These are phyloP conservation scores for Seira ritae DNA, from an alignment of 2,888 invertebrate genomes.

Conservation along the genomic window DNA sequence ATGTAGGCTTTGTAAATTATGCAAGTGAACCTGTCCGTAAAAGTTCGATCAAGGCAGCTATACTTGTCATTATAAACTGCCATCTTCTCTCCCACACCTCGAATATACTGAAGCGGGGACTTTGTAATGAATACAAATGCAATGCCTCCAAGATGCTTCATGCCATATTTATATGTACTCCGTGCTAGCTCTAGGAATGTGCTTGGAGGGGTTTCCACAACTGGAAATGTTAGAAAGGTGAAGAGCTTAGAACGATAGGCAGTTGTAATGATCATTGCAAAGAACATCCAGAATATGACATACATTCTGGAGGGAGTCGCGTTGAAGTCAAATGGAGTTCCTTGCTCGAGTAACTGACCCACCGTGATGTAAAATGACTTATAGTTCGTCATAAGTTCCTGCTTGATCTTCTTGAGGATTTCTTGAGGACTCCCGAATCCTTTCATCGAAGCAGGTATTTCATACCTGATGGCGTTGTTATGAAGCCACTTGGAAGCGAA, in stretches of 20 bases:
- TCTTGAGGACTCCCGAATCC: constrained; percentile 21
- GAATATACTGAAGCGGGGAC: constrained; percentile 67
- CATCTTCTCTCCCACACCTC: constrained; percentile 69
- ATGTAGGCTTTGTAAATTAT: constrained; percentile 71
- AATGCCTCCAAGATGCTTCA: constrained; percentile 70
- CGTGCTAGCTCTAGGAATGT: constrained; percentile 64
- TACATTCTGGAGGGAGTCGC: constrained; percentile 63
- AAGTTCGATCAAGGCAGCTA: constrained; percentile 69
- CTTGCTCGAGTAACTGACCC: constrained; percentile 70
- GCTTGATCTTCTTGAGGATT: constrained; percentile 33
- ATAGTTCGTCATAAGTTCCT: constrained; percentile 55
- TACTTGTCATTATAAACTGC: constrained; percentile 69
- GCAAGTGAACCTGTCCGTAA: constrained; percentile 68
- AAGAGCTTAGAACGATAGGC: constrained; percentile 71
- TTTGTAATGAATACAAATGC: constrained; percentile 70
- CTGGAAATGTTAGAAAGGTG: constrained; percentile 71
- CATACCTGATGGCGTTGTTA: constrained; percentile 49
- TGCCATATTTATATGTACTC: constrained; percentile 68
- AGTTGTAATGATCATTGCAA: constrained; percentile 67
- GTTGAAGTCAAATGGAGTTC: constrained; percentile 61
- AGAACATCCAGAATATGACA: constrained; percentile 69
- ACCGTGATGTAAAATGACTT: constrained; percentile 66
- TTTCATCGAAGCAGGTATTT: constrained; percentile 38
- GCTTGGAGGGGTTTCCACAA: constrained; percentile 66
- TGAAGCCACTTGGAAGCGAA: constrained; percentile 63